Percentiles rank a stretch among this genome's conserved stretches.
phyloP scores from a whole-genome alignment of 2,888 invertebrate species.

The Spilosoma lubricipeda region DNA sequence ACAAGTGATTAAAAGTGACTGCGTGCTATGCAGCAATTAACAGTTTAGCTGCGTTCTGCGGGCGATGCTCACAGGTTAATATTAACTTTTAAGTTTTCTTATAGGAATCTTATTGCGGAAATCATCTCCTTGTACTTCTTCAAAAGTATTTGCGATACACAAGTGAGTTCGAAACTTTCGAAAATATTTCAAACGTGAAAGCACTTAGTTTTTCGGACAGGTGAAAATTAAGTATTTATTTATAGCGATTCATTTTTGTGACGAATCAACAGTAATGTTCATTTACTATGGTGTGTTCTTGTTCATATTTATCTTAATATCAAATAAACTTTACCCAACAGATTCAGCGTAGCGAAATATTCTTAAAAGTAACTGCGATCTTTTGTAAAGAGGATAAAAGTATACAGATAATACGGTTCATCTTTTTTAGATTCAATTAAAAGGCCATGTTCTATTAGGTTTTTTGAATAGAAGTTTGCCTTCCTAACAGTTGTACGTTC shows the following conservation, averaged over 20 bases:
- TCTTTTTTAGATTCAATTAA: conserved; percentile 15
- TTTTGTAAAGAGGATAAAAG: conserved; percentile 1
- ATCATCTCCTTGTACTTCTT: conserved; percentile 15
- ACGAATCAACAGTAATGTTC: not conserved
- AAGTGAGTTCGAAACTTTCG: conserved; percentile 2
- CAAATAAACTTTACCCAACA: not conserved
- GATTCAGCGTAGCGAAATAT: conserved; percentile 6
- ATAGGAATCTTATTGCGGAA: conserved; percentile 61
- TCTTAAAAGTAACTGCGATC: conserved; percentile 1
- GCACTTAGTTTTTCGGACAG: not conserved
- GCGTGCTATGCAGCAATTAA: conserved; percentile 83
- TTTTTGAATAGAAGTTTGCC: conserved; percentile 8
- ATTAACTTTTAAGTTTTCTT: conserved; percentile 71
- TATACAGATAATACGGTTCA: conserved; percentile 36
- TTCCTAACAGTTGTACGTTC: not conserved
- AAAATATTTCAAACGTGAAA: not conserved
- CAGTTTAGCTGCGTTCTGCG: conserved; percentile 82
- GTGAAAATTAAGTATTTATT: not conserved
- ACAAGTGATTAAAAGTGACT: conserved; percentile 83
- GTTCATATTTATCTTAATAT: conserved; percentile 7
- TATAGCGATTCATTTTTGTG: not conserved
- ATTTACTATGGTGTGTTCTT: not conserved
- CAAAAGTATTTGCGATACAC: not conserved
- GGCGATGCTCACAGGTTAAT: conserved; percentile 86
- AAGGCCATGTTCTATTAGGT: conserved; percentile 5